A percentile compares a stretch with the other conserved stretches of the same genome.
These are phyloP conservation scores for Erannis defoliaria DNA, from an alignment of 2,888 invertebrate genomes.

Conservation along the genomic window DNA sequence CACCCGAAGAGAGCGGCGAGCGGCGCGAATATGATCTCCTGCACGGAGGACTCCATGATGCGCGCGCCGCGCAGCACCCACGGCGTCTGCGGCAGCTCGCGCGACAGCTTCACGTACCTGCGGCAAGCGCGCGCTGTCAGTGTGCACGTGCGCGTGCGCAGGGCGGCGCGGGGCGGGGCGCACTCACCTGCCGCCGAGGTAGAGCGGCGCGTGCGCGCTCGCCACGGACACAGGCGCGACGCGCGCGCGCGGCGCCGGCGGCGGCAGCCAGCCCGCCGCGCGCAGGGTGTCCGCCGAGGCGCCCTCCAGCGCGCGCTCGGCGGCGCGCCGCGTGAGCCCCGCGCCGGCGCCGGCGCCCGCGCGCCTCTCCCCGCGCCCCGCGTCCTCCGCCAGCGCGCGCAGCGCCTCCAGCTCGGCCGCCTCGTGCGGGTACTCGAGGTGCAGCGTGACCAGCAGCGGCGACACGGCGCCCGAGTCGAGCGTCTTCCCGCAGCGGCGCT, in stretches of 20 bases:
- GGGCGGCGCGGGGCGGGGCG: too few relatives aligned
- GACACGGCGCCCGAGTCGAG: conserved; percentile 87
- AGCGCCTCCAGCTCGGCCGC: conserved; percentile 59
- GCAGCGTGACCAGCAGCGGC: conserved; percentile 87
- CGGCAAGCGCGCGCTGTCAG: background rate
- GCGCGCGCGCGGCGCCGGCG: conserved; percentile 68
- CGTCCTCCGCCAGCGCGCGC: conserved; percentile 53
- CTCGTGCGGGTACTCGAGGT: conserved; percentile 87
- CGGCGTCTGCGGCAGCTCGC: conserved; percentile 96
- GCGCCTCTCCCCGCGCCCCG: conserved; percentile 89
- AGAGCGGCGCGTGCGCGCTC: conserved; percentile 87
- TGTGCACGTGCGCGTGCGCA: too few relatives aligned
- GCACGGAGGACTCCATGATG: conserved; percentile 94
- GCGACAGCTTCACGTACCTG: conserved; percentile 94
- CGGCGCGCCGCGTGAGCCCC: conserved; percentile 87
- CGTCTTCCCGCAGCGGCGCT: conserved; percentile 30
- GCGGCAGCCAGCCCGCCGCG: conserved; percentile 65
- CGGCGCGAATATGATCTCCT: conserved; percentile 93
- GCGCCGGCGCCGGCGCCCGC: conserved; percentile 88
- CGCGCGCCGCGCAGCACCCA: conserved; percentile 95
- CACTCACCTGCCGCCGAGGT: conserved; percentile 88
- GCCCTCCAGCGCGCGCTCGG: conserved; percentile 84
- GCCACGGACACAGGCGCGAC: conserved; percentile 81
- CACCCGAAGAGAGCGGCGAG: conserved; percentile 88
- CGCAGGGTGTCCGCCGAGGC: conserved; percentile 68